Conservation (phyloP, 2,113 vertebrate species). For the Zingel zingel region DNA sequence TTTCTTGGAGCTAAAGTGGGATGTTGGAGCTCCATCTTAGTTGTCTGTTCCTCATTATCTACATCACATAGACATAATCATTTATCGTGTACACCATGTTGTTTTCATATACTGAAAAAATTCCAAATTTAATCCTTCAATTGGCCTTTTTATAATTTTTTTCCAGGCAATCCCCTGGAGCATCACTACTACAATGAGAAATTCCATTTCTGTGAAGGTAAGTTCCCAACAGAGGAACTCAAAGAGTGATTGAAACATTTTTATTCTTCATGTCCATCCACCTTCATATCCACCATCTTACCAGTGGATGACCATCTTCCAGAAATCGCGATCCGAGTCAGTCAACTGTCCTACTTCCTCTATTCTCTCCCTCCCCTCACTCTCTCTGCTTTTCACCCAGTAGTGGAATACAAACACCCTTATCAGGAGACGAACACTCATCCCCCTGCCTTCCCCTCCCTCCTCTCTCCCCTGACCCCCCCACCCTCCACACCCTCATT, state of each 20-base stretch:
- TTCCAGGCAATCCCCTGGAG: slow-evolving; percentile 78
- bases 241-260: not conserved
- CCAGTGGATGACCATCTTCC: slow-evolving; percentile 60
- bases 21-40: slow-evolving; percentile 80
- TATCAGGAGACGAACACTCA: slow-evolving; percentile 87
- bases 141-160: slow-evolving; percentile 25
- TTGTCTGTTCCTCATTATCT: slow-evolving; percentile 63
- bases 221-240: slow-evolving; percentile 65
- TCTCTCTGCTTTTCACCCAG: slow-evolving; percentile 65
- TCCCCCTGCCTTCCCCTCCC: slow-evolving; percentile 67
- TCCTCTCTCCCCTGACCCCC: slow-evolving; percentile 42
- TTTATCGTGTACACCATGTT: not conserved
- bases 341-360: slow-evolving; percentile 64
- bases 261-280: slow-evolving; percentile 1
- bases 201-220: slow-evolving; percentile 89
- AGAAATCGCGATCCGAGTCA: slow-evolving; percentile 56
- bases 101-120: not conserved
- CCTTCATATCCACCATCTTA: slow-evolving; percentile 14
- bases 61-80: slow-evolving; percentile 16
- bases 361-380: slow-evolving; percentile 27
- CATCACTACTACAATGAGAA: slow-evolving; percentile 90
- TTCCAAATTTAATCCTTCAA: not conserved
- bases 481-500: slow-evolving; percentile 65
- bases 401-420: slow-evolving; percentile 84
- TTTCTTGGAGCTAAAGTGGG: slow-evolving; percentile 53